phyloP scores from a whole-genome alignment of 2,797 vertebrate species.

The Mormyrops boulengeri region DNA sequence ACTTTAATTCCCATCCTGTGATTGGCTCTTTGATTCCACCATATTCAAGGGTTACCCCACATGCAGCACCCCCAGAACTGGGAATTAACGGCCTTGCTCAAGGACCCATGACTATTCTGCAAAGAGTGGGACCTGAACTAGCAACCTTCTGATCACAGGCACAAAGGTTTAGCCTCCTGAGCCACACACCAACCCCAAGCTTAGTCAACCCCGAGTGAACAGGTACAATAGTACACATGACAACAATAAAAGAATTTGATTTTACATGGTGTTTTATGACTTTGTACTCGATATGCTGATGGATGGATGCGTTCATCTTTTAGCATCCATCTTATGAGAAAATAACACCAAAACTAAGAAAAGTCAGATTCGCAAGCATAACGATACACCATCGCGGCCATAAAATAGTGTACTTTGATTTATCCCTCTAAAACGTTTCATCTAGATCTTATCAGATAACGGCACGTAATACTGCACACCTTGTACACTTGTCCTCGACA shows the following conservation, averaged over 20 bases:
- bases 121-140: not conserved
- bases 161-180: not conserved
- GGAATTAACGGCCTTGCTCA: not conserved
- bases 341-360: not conserved
- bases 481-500: not conserved
- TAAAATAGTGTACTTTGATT: not conserved
- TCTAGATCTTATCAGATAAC: not conserved
- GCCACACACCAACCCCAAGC: not conserved
- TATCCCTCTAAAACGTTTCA: not conserved
- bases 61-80: not conserved
- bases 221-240: not conserved
- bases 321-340: not conserved
- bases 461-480: not conserved
- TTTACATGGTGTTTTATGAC: not conserved
- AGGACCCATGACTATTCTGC: not conserved
- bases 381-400: not conserved
- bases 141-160: not conserved
- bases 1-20: not conserved
- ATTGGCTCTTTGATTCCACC: not conserved
- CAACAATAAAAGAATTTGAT: not conserved
- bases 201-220: not conserved
- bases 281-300: not conserved
- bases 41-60: not conserved
- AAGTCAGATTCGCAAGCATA: not conserved
- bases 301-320: not conserved